Evolutionary conservation across 2,113 vertebrate species (phyloP).

Genomic region (Ochotona princeps): DNA sequence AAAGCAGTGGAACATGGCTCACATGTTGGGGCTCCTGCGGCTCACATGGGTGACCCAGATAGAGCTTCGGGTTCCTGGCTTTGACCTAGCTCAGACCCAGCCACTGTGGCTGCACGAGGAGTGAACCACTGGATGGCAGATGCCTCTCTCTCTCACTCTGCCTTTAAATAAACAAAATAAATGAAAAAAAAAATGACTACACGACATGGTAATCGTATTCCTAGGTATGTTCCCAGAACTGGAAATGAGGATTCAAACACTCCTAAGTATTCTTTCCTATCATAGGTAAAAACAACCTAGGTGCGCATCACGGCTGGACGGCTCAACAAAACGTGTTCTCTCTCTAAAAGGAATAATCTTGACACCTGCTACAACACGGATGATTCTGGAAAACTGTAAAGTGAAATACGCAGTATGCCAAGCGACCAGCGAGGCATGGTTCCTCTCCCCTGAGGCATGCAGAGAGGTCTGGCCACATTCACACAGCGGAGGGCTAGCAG

Average conservation of each 20-base stretch:
- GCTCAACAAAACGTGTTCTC: neutral
- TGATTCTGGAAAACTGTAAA: neutral
- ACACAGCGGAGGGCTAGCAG: neutral
- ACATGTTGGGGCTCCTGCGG: too few species aligned
- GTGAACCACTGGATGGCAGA: too few species aligned
- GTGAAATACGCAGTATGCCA: neutral
- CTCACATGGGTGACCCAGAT: too few species aligned
- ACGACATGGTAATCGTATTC: neutral
- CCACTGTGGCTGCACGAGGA: too few species aligned
- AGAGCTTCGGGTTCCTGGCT: too few species aligned
- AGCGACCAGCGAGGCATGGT: neutral
- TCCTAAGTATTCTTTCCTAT: neutral
- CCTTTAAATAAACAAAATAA: neutral
- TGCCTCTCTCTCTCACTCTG: too few species aligned
- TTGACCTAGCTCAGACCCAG: too few species aligned
- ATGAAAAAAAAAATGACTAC: neutral
- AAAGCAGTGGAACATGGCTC: too few species aligned
- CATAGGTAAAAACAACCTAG: neutral
- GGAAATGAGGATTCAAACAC: neutral
- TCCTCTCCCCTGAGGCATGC: neutral
- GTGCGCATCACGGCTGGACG: neutral
- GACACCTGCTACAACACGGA: neutral
- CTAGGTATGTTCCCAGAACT: neutral
- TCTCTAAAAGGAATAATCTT: neutral
- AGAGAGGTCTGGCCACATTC: neutral